These are phyloP conservation scores for Eledona agricola DNA, from an alignment of 2,888 invertebrate genomes.

Conservation along the genomic window DNA sequence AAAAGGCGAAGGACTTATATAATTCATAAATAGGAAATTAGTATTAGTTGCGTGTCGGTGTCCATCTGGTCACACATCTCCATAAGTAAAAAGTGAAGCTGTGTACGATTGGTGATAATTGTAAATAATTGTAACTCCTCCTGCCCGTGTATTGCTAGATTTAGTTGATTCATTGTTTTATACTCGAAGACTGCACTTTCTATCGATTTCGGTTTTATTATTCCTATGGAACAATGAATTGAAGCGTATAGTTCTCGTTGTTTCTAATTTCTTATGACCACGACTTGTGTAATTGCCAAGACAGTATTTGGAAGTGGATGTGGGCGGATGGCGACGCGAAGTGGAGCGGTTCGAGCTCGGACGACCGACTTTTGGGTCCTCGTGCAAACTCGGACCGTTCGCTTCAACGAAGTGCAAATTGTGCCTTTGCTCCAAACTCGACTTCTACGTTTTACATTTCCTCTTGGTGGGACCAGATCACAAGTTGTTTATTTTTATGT, in stretches of 20 bases:
- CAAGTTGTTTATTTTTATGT: slow-evolving; percentile 11
- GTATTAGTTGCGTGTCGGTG: slow-evolving; percentile 27
- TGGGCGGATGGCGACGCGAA: slow-evolving; percentile 40
- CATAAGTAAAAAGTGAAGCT: slow-evolving; percentile 48
- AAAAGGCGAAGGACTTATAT: slow-evolving; percentile 55
- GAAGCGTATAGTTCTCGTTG: slow-evolving; percentile 10
- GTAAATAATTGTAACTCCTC: slow-evolving; percentile 48
- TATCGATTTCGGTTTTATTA: slow-evolving; percentile 30
- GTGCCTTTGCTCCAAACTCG: slow-evolving; percentile 46
- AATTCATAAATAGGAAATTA: slow-evolving; percentile 51
- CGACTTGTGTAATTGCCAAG: slow-evolving; percentile 33
- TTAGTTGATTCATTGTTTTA: slow-evolving; percentile 37
- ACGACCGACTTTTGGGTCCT: slow-evolving; percentile 3
- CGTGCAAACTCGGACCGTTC: slow-evolving; percentile 26
- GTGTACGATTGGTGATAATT: slow-evolving; percentile 55
- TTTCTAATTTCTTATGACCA: slow-evolving; percentile 25
- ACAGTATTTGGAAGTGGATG: slow-evolving; percentile 43
- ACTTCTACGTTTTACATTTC: slow-evolving; percentile 38
- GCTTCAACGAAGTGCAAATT: slow-evolving; percentile 36
- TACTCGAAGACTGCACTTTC: slow-evolving; percentile 47
- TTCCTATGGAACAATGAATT: slow-evolving; percentile 34
- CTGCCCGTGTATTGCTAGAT: slow-evolving; percentile 41
- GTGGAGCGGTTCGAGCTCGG: slow-evolving; percentile 8
- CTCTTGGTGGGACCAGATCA: slow-evolving; percentile 44
- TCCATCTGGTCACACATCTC: slow-evolving; percentile 40